Evolutionary conservation across 2,113 vertebrate genomes (phyloP), one percentile per base, ranked within the genome.

Genomic region (Solenodon paradoxus): DNA sequence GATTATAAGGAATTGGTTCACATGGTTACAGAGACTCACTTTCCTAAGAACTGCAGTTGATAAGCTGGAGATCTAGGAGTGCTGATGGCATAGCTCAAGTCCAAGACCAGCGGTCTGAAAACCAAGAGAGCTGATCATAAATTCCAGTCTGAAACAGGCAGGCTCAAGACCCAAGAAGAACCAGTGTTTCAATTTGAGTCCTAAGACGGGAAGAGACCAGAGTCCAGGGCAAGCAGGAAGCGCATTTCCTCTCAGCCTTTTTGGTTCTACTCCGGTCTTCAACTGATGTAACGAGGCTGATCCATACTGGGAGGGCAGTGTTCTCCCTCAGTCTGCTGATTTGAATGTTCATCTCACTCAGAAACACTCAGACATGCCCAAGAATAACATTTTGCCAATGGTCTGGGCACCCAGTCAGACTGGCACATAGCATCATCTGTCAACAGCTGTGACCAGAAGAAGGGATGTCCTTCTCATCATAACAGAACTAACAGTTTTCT

Each of bases 401-500:
- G 3, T 90, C 74, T 53, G 51, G 53, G 64, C 3, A 45, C 74
- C 5, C 28, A 8, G 47, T 22, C 47, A 55, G 17, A 32, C 30
- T 51, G 63, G 47, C 7, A 16, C 0, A 15, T 42, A 35, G 49
- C 68, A n/a, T 35, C 45, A 38, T 35, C 12, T 32, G 38, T 30
- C n/a, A 32, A 55, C 30, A 24, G 49, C 57, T 55, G 26, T 77
- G 57, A 63, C 42, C 35, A 69, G 66, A 74, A 30, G 30, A 12
- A 55, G 10, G 30, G 32, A 24, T 22, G 35, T 28, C 80, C 47
- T 0, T 0, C 10, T 0, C 15, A 22, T n/a, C n/a, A n/a, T n/a
- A 59, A 47, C 75, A 91, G 40, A 63, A 63, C 7, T 38, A 40
- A 15, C 51, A 86, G 32, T 35, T 69, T 0, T 38, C 81, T 16